Conservation (phyloP, 2,888 invertebrate species). For the Blastobasis adustella region DNA sequence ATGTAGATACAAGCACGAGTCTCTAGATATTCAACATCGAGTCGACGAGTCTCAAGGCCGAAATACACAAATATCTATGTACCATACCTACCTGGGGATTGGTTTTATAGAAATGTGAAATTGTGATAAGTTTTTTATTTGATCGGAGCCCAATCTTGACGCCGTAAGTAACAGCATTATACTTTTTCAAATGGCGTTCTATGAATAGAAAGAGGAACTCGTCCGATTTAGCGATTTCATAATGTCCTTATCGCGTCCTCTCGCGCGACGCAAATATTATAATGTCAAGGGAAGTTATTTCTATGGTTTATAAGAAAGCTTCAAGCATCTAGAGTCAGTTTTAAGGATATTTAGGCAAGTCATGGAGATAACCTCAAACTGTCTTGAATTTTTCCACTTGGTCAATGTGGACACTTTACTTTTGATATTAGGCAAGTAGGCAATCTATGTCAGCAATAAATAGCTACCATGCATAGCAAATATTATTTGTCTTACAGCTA, state of each 20-base stretch:
- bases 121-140: constrained; percentile 28
- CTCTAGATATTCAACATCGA: constrained; percentile 69
- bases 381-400: neutral
- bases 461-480: too few species aligned
- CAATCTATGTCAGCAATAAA: too few species aligned
- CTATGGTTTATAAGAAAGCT: too few species aligned
- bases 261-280: constrained; percentile 40
- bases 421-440: too few species aligned
- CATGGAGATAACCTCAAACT: constrained; percentile 60
- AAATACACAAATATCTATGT: constrained; percentile 65
- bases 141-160: constrained; percentile 24
- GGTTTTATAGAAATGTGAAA: constrained; percentile 42
- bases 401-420: neutral
- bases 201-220: constrained; percentile 27
- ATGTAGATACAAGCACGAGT: constrained; percentile 45
- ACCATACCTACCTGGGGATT: constrained; percentile 46
- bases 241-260: constrained; percentile 29
- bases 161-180: constrained; percentile 21
- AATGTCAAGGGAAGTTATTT: too few species aligned
- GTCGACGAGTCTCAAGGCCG: constrained; percentile 70
- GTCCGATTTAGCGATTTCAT: constrained; percentile 23
- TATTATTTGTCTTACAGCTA: too few species aligned
- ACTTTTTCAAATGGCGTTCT: constrained; percentile 33
- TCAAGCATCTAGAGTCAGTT: too few species aligned
- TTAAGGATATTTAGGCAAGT: constrained; percentile 5